Percentiles rank a stretch among this genome's conserved stretches.
Evolutionary conservation across 1,140 invertebrate genomes (phyloP).

Genomic region (Macrotrachela quadricornifera): DNA sequence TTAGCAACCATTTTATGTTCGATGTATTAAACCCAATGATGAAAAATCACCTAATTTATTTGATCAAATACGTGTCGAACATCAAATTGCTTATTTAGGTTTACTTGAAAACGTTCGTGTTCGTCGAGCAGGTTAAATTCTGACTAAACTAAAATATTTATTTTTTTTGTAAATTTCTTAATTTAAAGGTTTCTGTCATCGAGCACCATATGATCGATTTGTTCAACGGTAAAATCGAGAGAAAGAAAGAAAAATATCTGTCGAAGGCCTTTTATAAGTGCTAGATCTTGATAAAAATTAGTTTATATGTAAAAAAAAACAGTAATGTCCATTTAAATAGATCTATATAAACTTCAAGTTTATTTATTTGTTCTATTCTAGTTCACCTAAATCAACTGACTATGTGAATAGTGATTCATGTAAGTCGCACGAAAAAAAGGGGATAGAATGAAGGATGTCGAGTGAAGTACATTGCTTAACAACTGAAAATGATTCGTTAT

Average conservation of each 20-base stretch:
- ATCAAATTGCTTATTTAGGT: slow-evolving; percentile 62
- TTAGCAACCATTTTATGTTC: slow-evolving; percentile 71
- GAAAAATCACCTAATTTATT: slow-evolving; percentile 59
- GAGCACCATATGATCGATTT: slow-evolving; percentile 69
- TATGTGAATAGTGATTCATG: no score
- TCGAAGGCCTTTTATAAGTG: no score
- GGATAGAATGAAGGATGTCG: no score
- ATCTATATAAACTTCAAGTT: not conserved
- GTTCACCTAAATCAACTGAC: no score
- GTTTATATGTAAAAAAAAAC: no score
- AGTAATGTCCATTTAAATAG: not conserved
- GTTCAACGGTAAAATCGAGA: slow-evolving; percentile 47
- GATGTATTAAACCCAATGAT: slow-evolving; percentile 81
- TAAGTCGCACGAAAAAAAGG: no score
- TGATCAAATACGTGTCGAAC: slow-evolving; percentile 51
- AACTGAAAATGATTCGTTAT: no score
- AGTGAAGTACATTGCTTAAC: no score
- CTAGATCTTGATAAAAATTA: no score
- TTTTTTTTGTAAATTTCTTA: no score
- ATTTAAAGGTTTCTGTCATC: slow-evolving; percentile 46
- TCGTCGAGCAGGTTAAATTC: slow-evolving; percentile 48
- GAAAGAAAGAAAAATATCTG: no score
- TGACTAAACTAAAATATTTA: no score
- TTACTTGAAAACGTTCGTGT: slow-evolving; percentile 78
- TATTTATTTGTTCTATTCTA: slow-evolving; percentile 21